A percentile compares a stretch with the other conserved stretches of the same genome.
These are phyloP conservation scores for Stylophora pistillata DNA, from an alignment of 64 coral and sea anemone species.

Conservation along the genomic window DNA sequence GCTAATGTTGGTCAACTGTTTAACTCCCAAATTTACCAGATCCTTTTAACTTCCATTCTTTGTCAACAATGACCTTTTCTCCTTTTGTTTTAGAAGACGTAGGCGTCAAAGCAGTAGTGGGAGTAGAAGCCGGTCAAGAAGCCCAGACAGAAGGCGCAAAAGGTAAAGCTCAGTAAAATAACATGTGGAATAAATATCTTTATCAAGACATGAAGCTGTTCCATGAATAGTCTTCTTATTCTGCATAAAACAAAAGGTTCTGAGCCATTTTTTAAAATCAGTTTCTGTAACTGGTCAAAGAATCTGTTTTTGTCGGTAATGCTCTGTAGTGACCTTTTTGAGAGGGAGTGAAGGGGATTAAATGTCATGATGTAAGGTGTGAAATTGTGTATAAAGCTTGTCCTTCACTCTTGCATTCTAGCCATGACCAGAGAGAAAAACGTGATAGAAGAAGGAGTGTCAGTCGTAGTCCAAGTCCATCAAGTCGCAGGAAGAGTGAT, in stretches of 20 bases:
- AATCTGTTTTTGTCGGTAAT: too few relatives aligned
- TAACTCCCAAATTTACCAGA: too few relatives aligned
- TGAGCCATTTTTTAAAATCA: too few relatives aligned
- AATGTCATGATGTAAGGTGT: too few relatives aligned
- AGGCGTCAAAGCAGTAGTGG: constrained; percentile 44
- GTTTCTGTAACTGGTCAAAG: too few relatives aligned
- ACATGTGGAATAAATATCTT: too few relatives aligned
- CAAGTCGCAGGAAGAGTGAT: constrained; percentile 21
- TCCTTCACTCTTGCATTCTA: background rate
- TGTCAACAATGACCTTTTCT: background rate
- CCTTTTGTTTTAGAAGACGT: background rate
- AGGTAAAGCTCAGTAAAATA: background rate
- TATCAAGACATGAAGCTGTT: background rate
- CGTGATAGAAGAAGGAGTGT: constrained; percentile 47
- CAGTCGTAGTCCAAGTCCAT: constrained; percentile 69
- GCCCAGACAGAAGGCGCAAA: constrained; percentile 42
- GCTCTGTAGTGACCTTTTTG: too few relatives aligned
- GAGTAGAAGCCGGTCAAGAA: constrained; percentile 51
- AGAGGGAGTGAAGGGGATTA: too few relatives aligned
- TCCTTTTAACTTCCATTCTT: too few relatives aligned
- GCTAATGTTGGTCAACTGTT: too few relatives aligned
- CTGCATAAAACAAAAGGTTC: too few relatives aligned
- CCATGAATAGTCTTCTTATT: background rate
- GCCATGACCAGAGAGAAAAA: constrained; percentile 21
- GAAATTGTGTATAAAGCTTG: too few relatives aligned